Percentiles rank a stretch among this genome's conserved stretches.
Evolutionary conservation across 2,113 vertebrate genomes (phyloP).

Genomic region (Hylia prasina): DNA sequence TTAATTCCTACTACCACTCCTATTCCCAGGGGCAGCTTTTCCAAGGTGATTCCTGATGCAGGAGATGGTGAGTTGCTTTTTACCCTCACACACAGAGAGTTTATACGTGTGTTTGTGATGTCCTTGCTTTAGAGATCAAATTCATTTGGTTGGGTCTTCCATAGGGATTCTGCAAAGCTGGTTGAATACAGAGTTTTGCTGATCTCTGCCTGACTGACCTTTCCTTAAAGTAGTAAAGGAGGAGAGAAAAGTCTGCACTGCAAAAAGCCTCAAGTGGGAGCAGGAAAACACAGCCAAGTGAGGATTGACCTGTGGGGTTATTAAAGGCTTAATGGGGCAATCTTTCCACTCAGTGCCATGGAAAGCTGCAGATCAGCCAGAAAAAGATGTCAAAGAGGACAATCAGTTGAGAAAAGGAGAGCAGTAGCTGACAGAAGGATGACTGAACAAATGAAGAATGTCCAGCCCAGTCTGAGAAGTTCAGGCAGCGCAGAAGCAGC

Average conservation of each 20-base stretch:
- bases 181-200: neutral
- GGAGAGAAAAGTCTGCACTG: neutral
- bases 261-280: neutral
- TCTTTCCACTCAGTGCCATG: neutral
- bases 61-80: slow-evolving; percentile 15
- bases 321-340: neutral
- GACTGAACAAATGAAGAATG: neutral
- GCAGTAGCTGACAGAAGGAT: neutral
- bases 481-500: neutral
- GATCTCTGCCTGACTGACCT: neutral
- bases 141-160: neutral
- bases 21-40: neutral
- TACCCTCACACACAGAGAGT: neutral
- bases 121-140: neutral
- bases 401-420: neutral
- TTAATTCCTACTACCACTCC: neutral
- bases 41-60: neutral
- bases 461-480: neutral
- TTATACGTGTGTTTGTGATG: neutral
- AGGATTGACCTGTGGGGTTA: neutral
- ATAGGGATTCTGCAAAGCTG: neutral
- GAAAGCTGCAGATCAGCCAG: neutral
- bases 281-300: fast-evolving
- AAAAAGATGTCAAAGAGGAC: neutral
- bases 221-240: neutral